phyloP scores from a whole-genome alignment of 2,113 vertebrate species.

The Prochilodus magdalenae region DNA sequence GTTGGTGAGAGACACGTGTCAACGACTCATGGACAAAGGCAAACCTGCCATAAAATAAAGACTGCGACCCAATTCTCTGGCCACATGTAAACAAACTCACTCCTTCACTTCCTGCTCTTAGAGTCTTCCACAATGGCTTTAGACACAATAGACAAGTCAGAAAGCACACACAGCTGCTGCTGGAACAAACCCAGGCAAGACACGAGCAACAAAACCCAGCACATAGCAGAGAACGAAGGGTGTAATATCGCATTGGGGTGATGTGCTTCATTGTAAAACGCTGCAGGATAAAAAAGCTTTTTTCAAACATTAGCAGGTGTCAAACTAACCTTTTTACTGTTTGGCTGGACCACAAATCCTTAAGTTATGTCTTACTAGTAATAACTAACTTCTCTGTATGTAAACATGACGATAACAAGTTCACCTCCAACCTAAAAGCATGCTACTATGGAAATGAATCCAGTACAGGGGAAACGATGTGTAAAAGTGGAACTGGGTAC shows the following conservation, averaged over 20 bases:
- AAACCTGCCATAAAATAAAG: constrained; percentile 35
- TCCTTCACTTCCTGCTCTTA: constrained; percentile 44
- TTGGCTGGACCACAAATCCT: too few species aligned
- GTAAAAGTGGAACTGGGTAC: too few species aligned
- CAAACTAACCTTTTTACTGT: too few species aligned
- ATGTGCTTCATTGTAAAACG: neutral
- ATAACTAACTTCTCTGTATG: too few species aligned
- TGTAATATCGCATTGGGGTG: neutral
- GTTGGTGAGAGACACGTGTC: constrained; percentile 5
- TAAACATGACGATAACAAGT: too few species aligned
- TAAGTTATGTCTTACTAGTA: too few species aligned
- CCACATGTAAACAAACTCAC: constrained; percentile 42
- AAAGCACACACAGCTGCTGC: neutral
- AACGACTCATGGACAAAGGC: constrained; percentile 41
- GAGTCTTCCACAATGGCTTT: neutral
- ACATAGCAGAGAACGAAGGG: neutral
- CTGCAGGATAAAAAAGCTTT: too few species aligned
- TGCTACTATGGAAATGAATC: too few species aligned
- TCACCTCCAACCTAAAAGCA: too few species aligned
- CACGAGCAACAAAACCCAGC: too few species aligned
- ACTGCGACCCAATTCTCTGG: constrained; percentile 42
- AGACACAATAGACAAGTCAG: constrained; percentile 35
- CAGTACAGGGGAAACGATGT: too few species aligned
- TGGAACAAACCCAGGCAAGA: neutral
- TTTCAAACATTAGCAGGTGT: too few species aligned